Evolutionary conservation across 2,888 invertebrate species (phyloP).

Genomic region (Drosophila ustulata): DNA sequence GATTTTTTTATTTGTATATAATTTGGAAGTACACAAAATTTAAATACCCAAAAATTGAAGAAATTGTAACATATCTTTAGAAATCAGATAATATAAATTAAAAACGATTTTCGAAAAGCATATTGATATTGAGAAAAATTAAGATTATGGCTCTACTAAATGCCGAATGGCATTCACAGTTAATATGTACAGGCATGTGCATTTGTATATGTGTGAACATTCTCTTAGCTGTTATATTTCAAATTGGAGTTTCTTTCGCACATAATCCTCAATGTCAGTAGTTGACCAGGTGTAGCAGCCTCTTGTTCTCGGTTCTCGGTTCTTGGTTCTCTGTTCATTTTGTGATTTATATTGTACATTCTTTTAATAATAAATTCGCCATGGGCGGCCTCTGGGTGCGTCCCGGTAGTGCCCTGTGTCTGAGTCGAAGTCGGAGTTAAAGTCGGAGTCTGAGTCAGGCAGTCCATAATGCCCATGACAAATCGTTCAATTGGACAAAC

Average conservation of each 20-base stretch:
- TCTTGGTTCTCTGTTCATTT: constrained; percentile 27
- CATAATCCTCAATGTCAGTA: constrained; percentile 29
- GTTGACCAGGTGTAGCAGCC: constrained; percentile 47
- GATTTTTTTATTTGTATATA: too few species aligned
- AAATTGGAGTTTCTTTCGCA: constrained; percentile 12
- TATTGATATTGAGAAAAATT: too few species aligned
- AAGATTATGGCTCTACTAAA: too few species aligned
- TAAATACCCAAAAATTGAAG: too few species aligned
- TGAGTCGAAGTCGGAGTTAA: constrained; percentile 15
- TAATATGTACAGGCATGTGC: too few species aligned
- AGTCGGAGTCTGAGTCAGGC: constrained; percentile 21
- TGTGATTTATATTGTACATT: constrained; percentile 55
- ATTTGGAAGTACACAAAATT: too few species aligned
- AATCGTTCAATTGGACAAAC: constrained; percentile 54
- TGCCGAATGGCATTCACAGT: too few species aligned
- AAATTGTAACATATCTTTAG: too few species aligned
- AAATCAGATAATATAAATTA: too few species aligned
- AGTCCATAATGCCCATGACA: constrained; percentile 51
- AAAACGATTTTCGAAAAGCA: too few species aligned
- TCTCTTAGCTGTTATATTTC: not conserved
- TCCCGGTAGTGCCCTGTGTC: constrained; percentile 17
- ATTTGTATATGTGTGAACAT: too few species aligned
- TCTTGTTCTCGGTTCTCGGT: constrained; percentile 1
- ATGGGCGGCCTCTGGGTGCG: constrained; percentile 57
- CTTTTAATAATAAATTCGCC: constrained; percentile 71